These are phyloP conservation scores for Malthinus flaveolus DNA, from an alignment of 2,888 invertebrate genomes.

Conservation along the genomic window DNA sequence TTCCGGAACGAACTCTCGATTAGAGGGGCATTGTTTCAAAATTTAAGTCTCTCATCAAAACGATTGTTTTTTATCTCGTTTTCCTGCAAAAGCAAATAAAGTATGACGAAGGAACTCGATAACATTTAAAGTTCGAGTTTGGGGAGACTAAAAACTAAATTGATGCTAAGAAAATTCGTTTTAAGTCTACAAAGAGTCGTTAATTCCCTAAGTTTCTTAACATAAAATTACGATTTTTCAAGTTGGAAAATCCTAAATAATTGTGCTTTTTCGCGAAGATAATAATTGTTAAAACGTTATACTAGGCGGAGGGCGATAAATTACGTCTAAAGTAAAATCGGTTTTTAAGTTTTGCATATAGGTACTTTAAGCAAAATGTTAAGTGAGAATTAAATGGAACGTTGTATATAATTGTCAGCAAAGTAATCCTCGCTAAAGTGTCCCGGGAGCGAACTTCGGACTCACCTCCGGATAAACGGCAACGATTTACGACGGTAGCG, in stretches of 20 bases:
- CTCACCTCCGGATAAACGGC: slow-evolving; percentile 62
- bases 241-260: slow-evolving; percentile 2
- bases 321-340: slow-evolving; percentile 1
- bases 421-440: slow-evolving; percentile 61
- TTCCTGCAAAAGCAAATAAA: too few relatives aligned
- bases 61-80: too few relatives aligned
- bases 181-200: slow-evolving; percentile 1
- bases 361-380: slow-evolving; percentile 7
- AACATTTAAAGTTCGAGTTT: too few relatives aligned
- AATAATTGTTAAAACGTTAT: slow-evolving; percentile 6
- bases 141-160: too few relatives aligned
- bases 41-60: not conserved
- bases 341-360: slow-evolving; percentile 20
- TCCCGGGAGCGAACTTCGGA: slow-evolving; percentile 59
- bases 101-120: too few relatives aligned
- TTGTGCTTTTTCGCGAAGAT: not conserved
- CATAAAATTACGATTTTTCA: slow-evolving; percentile 5
- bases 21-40: slow-evolving; percentile 2
- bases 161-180: too few relatives aligned
- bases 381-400: slow-evolving; percentile 37
- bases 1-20: slow-evolving; percentile 12
- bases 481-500: slow-evolving; percentile 61
- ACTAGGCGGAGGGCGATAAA: not conserved
- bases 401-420: slow-evolving; percentile 59
- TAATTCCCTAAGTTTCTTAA: not conserved